phyloP scores from a whole-genome alignment of 2,113 vertebrate species.

The Neopipo cinnamomea region DNA sequence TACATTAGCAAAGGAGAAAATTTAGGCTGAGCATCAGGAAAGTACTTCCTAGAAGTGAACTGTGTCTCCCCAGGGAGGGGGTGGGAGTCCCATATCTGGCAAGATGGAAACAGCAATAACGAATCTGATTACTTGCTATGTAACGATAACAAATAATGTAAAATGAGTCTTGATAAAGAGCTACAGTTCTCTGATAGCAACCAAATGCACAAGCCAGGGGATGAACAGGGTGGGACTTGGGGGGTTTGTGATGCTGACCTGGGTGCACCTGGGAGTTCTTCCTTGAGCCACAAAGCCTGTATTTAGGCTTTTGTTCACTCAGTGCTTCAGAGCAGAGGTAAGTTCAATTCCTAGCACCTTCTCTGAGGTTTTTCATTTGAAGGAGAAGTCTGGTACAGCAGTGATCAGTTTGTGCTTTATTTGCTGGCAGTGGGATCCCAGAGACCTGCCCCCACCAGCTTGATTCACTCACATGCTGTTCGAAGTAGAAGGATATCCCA shows the following conservation, averaged over 20 bases:
- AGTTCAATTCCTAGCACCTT: neutral
- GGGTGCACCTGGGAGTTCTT: neutral
- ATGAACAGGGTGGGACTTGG: neutral
- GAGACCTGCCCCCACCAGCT: neutral
- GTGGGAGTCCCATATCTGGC: conserved; percentile 39
- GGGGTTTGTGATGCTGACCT: neutral
- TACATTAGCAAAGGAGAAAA: conserved; percentile 7
- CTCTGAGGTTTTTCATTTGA: neutral
- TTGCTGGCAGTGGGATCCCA: neutral
- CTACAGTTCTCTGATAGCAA: neutral
- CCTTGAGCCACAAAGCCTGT: neutral
- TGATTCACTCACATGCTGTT: neutral
- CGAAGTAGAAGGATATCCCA: neutral
- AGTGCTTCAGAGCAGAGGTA: neutral
- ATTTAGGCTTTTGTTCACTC: neutral
- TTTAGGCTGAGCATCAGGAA: neutral
- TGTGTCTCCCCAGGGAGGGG: conserved; percentile 22
- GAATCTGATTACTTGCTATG: neutral
- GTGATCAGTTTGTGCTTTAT: neutral
- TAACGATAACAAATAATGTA: conserved; percentile 23
- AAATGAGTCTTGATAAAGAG: conserved; percentile 6
- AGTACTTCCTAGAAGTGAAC: conserved; percentile 50
- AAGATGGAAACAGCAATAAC: neutral
- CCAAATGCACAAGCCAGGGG: neutral
- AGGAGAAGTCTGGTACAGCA: neutral